Conservation (phyloP, 2,888 invertebrate species). For the Melipona beecheii region DNA sequence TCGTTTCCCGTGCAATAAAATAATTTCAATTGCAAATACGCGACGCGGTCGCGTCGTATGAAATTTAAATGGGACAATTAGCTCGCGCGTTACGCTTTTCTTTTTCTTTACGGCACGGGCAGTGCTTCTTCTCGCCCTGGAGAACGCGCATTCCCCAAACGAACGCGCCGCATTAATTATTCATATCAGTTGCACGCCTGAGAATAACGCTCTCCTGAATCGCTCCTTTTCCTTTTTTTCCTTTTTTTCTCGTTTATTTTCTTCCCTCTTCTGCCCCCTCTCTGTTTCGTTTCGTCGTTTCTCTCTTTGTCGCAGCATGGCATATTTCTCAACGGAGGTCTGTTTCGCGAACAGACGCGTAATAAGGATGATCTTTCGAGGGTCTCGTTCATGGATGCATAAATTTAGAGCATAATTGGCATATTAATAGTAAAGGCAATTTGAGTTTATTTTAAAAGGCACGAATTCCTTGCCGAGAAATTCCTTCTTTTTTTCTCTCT, state of each 20-base stretch:
- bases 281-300: not conserved
- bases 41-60: conserved; percentile 37
- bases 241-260: not conserved
- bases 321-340: conserved; percentile 1
- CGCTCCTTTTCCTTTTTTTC: not conserved
- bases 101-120: conserved; percentile 21
- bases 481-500: not conserved
- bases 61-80: conserved; percentile 58
- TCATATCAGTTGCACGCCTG: conserved; percentile 40
- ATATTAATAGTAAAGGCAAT: not conserved
- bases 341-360: not conserved
- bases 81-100: conserved; percentile 21
- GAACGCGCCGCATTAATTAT: conserved; percentile 42
- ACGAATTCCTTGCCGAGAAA: not conserved
- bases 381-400: not conserved
- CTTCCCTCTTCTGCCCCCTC: not conserved
- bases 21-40: conserved; percentile 56
- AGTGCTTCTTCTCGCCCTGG: conserved; percentile 32
- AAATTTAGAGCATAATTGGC: not conserved
- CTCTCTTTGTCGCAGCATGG: not conserved
- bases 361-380: conserved; percentile 16
- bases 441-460: not conserved
- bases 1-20: conserved; percentile 28
- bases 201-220: conserved; percentile 27
- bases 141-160: conserved; percentile 13